Evolutionary conservation across 1,140 invertebrate species (phyloP).

Genomic region (Tetranychus cinnabarinus): DNA sequence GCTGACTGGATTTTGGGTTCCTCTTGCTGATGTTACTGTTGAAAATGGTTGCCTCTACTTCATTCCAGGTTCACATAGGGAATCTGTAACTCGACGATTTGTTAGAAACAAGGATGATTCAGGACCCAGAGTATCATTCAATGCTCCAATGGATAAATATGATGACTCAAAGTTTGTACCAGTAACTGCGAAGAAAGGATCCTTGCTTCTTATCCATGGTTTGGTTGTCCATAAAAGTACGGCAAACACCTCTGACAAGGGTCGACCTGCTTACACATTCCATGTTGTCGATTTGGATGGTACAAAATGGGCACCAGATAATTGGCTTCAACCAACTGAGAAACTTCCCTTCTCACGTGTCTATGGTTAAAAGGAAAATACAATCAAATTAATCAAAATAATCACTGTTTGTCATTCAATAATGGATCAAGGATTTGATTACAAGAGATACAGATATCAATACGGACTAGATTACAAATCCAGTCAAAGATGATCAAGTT

Average conservation of each 20-base stretch:
- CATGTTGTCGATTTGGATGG: conserved; percentile 62
- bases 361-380: conserved; percentile 2
- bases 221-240: conserved; percentile 80
- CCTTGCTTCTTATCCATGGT: conserved; percentile 68
- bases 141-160: conserved; percentile 35
- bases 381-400: no score
- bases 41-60: conserved; percentile 90
- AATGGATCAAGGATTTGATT: no score
- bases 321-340: conserved; percentile 12
- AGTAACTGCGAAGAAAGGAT: conserved; percentile 53
- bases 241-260: conserved; percentile 48
- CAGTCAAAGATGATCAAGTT: no score
- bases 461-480: no score
- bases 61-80: conserved; percentile 57
- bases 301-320: conserved; percentile 40
- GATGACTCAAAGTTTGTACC: conserved; percentile 49
- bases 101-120: conserved; percentile 36
- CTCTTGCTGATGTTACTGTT: conserved; percentile 29
- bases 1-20: conserved; percentile 28
- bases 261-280: conserved; percentile 85
- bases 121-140: not conserved
- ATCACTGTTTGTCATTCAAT: no score
- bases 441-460: no score
- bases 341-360: conserved; percentile 9
- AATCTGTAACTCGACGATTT: conserved; percentile 19